Conservation (phyloP, 2,888 invertebrate species). For the Gryllus longicercus region DNA sequence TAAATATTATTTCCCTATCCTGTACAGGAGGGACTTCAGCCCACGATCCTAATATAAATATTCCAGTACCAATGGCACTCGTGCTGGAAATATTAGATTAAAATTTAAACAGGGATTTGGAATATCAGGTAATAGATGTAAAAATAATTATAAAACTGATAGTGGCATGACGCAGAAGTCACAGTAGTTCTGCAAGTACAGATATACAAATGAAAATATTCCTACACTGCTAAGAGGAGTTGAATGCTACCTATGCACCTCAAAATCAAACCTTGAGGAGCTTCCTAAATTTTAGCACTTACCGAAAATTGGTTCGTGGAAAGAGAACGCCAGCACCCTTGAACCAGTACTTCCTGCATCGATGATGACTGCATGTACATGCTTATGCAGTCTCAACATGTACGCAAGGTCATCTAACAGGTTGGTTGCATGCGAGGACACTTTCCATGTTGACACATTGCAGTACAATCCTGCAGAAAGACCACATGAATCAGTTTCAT, state of each 20-base stretch:
- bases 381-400: slow-evolving; percentile 66
- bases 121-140: too few species aligned
- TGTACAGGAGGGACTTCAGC: too few species aligned
- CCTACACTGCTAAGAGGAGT: neutral
- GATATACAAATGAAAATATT: neutral
- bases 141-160: too few species aligned
- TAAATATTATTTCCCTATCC: too few species aligned
- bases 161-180: too few species aligned
- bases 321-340: slow-evolving; percentile 76
- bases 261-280: neutral
- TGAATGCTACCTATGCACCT: neutral
- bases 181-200: neutral
- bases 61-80: too few species aligned
- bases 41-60: too few species aligned
- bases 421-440: slow-evolving; percentile 37
- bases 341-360: slow-evolving; percentile 94
- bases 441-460: slow-evolving; percentile 30
- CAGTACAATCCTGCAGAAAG: slow-evolving; percentile 27
- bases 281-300: neutral
- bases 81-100: too few species aligned
- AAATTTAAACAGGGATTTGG: too few species aligned
- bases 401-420: slow-evolving; percentile 70
- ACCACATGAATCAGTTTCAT: neutral
- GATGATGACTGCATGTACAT: slow-evolving; percentile 79
- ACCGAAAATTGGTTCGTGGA: slow-evolving; percentile 61